phyloP scores from a whole-genome alignment of 1,140 invertebrate genomes.

The Lamellibrachia luymesi region DNA sequence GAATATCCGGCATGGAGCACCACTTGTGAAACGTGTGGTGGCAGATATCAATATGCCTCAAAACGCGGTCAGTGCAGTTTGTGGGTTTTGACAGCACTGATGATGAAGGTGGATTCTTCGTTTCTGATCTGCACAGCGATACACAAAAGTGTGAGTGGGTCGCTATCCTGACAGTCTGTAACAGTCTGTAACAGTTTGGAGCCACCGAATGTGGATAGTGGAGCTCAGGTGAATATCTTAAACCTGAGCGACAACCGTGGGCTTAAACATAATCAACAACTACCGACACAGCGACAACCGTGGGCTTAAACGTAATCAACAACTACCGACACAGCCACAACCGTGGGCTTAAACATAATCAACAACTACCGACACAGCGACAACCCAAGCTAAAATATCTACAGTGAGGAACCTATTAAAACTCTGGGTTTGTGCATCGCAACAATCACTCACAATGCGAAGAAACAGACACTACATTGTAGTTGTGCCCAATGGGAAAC shows the following conservation, averaged over 20 bases:
- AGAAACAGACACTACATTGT: not conserved
- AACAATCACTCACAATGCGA: no score
- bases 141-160: not conserved
- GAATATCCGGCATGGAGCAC: no score
- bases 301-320: not conserved
- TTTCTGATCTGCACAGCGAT: slow-evolving; percentile 29
- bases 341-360: no score
- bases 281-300: not conserved
- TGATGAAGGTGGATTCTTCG: no score
- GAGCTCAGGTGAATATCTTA: not conserved
- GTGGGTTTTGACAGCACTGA: no score
- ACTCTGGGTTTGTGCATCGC: no score
- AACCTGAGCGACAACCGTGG: not conserved
- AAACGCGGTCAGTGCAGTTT: no score
- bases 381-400: no score
- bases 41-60: no score
- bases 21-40: no score
- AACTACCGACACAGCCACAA: not conserved
- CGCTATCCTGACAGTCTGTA: not conserved
- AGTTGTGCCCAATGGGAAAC: not conserved
- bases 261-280: not conserved
- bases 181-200: not conserved
- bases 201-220: not conserved
- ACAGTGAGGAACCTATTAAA: no score
- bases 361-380: no score